Conservation (phyloP, 1,140 invertebrate genomes). For the Theocolax elegans region DNA sequence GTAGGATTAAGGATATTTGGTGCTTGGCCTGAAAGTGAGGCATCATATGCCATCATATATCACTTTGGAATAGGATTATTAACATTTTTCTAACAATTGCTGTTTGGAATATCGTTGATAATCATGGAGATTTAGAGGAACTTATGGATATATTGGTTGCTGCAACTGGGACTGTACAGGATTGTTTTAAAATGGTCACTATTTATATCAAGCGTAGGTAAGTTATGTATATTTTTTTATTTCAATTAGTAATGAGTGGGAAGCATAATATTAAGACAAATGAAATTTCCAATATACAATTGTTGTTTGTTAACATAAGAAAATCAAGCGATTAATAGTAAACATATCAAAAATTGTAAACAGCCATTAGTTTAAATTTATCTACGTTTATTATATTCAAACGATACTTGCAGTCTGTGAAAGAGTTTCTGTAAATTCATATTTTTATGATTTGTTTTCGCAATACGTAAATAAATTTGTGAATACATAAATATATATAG, state of each 20-base stretch:
- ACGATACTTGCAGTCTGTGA: too few species aligned
- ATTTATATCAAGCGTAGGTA: constrained; percentile 23
- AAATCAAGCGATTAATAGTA: too few species aligned
- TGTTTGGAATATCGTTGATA: constrained; percentile 12
- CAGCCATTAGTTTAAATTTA: too few species aligned
- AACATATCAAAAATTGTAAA: too few species aligned
- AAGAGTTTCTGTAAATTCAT: too few species aligned
- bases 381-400: too few species aligned
- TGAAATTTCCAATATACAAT: neutral
- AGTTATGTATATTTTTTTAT: neutral
- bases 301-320: too few species aligned
- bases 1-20: constrained; percentile 16
- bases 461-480: too few species aligned
- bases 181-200: constrained; percentile 7
- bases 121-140: constrained; percentile 16
- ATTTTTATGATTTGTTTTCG: too few species aligned
- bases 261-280: neutral
- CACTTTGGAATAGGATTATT: constrained; percentile 8
- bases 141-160: constrained; percentile 34
- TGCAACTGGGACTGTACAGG: neutral
- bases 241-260: too few species aligned
- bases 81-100: constrained; percentile 17
- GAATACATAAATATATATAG: too few species aligned
- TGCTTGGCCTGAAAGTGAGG: constrained; percentile 4
- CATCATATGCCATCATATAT: too few species aligned